Conservation (phyloP, 2,113 vertebrate species). For the Balaeniceps rex region DNA sequence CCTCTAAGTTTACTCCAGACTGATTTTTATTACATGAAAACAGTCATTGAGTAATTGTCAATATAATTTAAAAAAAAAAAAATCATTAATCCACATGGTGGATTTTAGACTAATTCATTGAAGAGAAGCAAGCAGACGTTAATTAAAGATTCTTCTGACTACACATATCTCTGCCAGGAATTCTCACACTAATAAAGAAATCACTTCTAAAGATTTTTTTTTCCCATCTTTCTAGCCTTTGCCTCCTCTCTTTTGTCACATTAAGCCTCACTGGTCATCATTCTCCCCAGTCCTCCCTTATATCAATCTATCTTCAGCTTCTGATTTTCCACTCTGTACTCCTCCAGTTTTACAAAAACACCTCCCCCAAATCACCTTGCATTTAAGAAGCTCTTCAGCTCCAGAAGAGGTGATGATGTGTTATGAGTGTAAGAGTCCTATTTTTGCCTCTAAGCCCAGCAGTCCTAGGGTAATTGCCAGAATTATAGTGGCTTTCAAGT, state of each 20-base stretch:
- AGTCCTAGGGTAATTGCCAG: conserved; percentile 5
- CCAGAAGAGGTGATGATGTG: neutral
- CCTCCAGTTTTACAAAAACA: neutral
- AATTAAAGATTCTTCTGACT: conserved; percentile 7
- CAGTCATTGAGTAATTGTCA: neutral
- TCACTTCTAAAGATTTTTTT: neutral
- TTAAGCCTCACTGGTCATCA: neutral
- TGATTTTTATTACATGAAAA: conserved; percentile 17
- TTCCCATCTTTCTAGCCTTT: neutral
- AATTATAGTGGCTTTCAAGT: conserved; percentile 19
- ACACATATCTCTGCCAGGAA: neutral
- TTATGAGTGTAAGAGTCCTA: neutral
- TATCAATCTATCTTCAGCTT: neutral
- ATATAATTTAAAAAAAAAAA: neutral
- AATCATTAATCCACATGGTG: neutral
- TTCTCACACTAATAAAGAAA: neutral
- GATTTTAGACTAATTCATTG: neutral
- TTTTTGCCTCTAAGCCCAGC: conserved; percentile 8
- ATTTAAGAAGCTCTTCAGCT: neutral
- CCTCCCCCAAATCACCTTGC: neutral
- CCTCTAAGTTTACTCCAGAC: neutral
- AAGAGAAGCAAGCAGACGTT: neutral
- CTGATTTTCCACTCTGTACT: neutral
- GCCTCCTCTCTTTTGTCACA: neutral
- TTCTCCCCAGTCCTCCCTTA: neutral